Evolutionary conservation across 2,888 invertebrate genomes (phyloP), one percentile per base, ranked within the genome.

Genomic region (Netelia inedita): DNA sequence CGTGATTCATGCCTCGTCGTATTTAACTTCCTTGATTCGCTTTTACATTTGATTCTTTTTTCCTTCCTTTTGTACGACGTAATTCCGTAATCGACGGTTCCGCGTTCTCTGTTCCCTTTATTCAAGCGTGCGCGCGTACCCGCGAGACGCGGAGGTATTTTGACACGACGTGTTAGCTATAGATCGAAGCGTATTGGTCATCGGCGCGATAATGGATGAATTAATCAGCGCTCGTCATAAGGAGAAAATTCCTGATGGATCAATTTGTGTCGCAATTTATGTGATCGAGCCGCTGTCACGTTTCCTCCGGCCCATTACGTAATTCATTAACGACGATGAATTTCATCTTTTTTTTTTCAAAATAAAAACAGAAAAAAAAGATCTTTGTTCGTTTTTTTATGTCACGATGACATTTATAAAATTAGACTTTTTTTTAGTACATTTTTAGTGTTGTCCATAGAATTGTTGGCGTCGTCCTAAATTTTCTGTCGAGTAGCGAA

Each of bases 61-160:
- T 14, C 53, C 21, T 55, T 71, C 21, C 11, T 11, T 53, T 28
- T 1, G 65, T 57, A n/a, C n/a, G n/a, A 55, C 23, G 65, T 19
- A 55, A 55, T 63, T 72, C 43, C 59, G 28, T 23, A 35, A 71
- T 19, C 57, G 5, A 16, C 19, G 14, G 35, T 46, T 73, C 59
- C 61, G 72, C 61, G 61, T 79, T 69, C 69, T 69, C 69, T 16
- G 50, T 69, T 57, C 55, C n/a, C 21, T 55, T 41, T n/a, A 53
- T 19, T 9, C 61, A 63, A 63, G 63, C 43, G 14, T 11, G 14
- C 46, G 14, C 46, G 14, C 46, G 14, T 14, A 46, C 53, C 55
- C 53, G 21, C 50, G 53, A 55, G 61, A 21, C 5, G n/a, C 11
- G 21, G 9, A 66, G 53, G 28, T 28, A 61, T 61, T 23, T 61